These are phyloP conservation scores for Hirtodrosophila duncani DNA, from an alignment of 2,888 invertebrate genomes.

Conservation along the genomic window DNA sequence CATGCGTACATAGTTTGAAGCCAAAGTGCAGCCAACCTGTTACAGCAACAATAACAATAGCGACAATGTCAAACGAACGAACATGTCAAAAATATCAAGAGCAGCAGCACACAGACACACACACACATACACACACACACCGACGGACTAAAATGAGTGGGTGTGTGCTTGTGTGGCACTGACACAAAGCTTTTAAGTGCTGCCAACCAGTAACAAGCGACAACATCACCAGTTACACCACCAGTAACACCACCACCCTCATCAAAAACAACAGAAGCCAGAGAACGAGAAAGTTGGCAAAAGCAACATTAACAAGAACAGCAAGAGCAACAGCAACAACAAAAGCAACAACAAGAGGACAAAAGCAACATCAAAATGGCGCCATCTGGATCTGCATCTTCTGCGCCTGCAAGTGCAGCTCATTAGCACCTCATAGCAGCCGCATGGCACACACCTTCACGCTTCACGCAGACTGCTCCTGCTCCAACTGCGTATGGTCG, in stretches of 20 bases:
- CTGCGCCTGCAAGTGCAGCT: slow-evolving; percentile 46
- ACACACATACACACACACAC: slow-evolving; percentile 1
- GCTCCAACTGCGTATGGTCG: slow-evolving; percentile 39
- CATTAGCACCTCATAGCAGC: slow-evolving; percentile 55
- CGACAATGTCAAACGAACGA: slow-evolving; percentile 57
- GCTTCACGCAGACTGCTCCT: slow-evolving; percentile 3
- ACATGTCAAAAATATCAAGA: slow-evolving; percentile 65
- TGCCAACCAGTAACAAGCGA: slow-evolving; percentile 38
- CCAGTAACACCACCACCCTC: too few species aligned
- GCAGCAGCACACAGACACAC: slow-evolving; percentile 37
- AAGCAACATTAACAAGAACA: slow-evolving; percentile 32
- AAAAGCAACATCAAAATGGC: slow-evolving; percentile 47
- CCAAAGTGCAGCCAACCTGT: slow-evolving; percentile 29
- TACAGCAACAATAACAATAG: slow-evolving; percentile 30
- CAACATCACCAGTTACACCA: slow-evolving; percentile 19
- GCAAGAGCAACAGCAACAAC: slow-evolving; percentile 11
- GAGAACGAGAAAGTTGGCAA: slow-evolving; percentile 17
- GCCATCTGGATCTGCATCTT: slow-evolving; percentile 26
- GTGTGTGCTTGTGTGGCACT: slow-evolving; percentile 36
- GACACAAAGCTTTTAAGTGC: slow-evolving; percentile 67
- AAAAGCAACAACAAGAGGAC: slow-evolving; percentile 13
- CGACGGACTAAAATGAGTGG: not conserved
- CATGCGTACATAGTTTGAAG: slow-evolving; percentile 13
- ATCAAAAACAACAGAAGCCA: slow-evolving; percentile 13
- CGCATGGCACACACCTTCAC: slow-evolving; percentile 25